Percentiles rank a stretch among this genome's conserved stretches.
Conservation (phyloP, 2,888 invertebrate species). For the Trichopoda pennipes region DNA sequence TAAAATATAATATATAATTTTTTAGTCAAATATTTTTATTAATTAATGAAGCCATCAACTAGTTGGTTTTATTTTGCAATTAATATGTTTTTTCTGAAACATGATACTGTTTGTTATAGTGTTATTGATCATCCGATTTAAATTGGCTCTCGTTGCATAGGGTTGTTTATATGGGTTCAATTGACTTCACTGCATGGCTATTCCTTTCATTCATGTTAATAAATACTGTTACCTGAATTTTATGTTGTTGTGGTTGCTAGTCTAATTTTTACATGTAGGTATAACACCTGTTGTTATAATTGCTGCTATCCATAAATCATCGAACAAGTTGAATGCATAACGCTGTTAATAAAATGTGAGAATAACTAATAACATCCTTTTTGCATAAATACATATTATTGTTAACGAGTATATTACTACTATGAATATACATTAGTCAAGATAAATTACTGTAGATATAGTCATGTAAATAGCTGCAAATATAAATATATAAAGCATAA, state of each 20-base stretch:
- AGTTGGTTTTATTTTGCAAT: background rate
- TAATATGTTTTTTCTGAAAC: background rate
- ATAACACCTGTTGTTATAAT: constrained; percentile 66
- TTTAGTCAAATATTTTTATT: too few relatives aligned
- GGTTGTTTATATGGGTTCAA: constrained; percentile 15
- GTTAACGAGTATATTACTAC: background rate
- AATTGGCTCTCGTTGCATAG: background rate
- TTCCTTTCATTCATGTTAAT: background rate
- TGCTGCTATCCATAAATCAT: constrained; percentile 53
- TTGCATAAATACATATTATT: background rate
- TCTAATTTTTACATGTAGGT: constrained; percentile 37
- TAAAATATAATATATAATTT: too few relatives aligned
- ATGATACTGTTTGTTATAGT: background rate
- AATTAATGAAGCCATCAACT: background rate
- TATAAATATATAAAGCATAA: constrained; percentile 41
- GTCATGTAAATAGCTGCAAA: background rate
- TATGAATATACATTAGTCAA: background rate
- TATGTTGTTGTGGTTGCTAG: constrained; percentile 9
- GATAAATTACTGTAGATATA: constrained; percentile 27
- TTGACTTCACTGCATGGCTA: background rate
- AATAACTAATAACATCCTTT: constrained; percentile 57
- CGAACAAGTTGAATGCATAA: constrained; percentile 36
- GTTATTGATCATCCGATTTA: too few relatives aligned
- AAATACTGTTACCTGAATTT: background rate
- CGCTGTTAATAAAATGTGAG: constrained; percentile 59